Percentiles rank a stretch among this genome's conserved stretches.
Conservation (phyloP, 2,113 vertebrate genomes). For the Aegithalos caudatus region DNA sequence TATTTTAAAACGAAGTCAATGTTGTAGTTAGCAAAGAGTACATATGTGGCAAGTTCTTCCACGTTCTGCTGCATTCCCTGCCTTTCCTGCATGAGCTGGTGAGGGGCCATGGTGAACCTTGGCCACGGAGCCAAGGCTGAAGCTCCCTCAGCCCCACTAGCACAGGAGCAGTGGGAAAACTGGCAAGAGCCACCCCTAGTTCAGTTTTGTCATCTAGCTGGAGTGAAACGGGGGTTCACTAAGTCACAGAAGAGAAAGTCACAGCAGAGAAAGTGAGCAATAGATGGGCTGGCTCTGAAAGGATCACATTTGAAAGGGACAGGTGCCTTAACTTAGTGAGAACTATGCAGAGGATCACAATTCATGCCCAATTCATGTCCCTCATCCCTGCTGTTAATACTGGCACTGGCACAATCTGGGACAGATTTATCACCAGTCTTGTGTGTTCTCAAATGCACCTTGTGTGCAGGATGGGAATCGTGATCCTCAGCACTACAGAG, state of each 20-base stretch:
- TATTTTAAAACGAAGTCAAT: not conserved
- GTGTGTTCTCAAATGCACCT: accelerated
- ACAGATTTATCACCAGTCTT: accelerated
- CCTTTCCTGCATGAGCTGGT: not conserved
- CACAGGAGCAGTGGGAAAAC: accelerated
- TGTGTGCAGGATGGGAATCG: accelerated
- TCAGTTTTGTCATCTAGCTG: not conserved
- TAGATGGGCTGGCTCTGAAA: not conserved
- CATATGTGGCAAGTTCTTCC: not conserved
- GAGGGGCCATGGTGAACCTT: not conserved
- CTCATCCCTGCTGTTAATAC: not conserved
- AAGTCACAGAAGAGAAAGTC: not conserved
- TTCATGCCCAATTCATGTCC: not conserved
- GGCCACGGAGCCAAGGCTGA: not conserved
- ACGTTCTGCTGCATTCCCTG: not conserved
- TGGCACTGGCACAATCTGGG: not conserved
- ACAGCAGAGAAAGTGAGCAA: not conserved
- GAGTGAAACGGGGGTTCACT: not conserved
- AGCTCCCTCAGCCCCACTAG: not conserved
- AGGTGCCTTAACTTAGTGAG: not conserved
- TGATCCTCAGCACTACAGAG: accelerated
- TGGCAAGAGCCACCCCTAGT: not conserved
- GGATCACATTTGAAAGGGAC: not conserved
- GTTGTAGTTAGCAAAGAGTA: not conserved
- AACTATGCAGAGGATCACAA: not conserved